These are phyloP conservation scores for Brenthis hecate DNA, from an alignment of 2,888 invertebrate species.

Conservation along the genomic window DNA sequence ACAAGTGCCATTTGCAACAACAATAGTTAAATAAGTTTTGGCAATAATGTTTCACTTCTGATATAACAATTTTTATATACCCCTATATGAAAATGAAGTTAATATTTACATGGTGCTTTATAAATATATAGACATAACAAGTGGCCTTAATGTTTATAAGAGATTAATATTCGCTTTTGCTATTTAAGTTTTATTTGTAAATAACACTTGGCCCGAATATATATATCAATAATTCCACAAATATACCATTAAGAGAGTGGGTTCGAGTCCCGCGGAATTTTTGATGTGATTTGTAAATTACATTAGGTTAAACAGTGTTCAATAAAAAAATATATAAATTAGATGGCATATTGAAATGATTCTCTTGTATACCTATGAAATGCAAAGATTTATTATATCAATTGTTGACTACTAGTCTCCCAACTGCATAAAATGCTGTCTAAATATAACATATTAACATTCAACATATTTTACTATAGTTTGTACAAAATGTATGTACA, in stretches of 20 bases:
- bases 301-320: slow-evolving; percentile 56
- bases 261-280: slow-evolving; percentile 17
- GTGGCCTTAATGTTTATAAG: slow-evolving; percentile 65
- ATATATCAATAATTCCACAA: not conserved
- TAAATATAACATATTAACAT: slow-evolving; percentile 67
- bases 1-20: slow-evolving; percentile 47
- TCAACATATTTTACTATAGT: slow-evolving; percentile 58
- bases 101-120: slow-evolving; percentile 55
- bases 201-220: slow-evolving; percentile 53
- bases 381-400: slow-evolving; percentile 61
- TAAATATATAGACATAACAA: slow-evolving; percentile 47
- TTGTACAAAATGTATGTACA: slow-evolving; percentile 79
- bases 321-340: slow-evolving; percentile 36
- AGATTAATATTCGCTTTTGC: slow-evolving; percentile 45
- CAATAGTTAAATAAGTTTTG: not conserved
- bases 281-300: slow-evolving; percentile 39
- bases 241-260: not conserved
- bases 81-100: slow-evolving; percentile 15
- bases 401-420: slow-evolving; percentile 69
- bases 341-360: slow-evolving; percentile 13
- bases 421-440: slow-evolving; percentile 76
- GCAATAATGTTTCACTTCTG: too few species aligned
- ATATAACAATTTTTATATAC: not conserved
- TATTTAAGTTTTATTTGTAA: slow-evolving; percentile 63
- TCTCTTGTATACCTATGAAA: slow-evolving; percentile 52